Evolutionary conservation across 2,113 vertebrate genomes (phyloP).

Genomic region (Amphilophus citrinellus): DNA sequence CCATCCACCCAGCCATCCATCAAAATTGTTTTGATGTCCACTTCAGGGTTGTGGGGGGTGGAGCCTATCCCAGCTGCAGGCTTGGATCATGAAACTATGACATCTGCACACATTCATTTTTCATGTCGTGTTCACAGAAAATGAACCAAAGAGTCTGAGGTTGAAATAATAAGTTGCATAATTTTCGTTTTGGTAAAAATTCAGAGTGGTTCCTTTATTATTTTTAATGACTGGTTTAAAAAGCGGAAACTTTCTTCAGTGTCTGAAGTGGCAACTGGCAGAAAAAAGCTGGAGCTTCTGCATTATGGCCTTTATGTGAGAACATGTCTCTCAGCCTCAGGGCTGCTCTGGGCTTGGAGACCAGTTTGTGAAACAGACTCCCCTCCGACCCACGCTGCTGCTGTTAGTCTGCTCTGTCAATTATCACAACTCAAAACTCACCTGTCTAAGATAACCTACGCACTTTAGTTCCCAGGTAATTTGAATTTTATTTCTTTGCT

Average conservation of each 20-base stretch:
- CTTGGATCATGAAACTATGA: too few species aligned
- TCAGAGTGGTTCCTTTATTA: too few species aligned
- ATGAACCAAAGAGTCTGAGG: not conserved
- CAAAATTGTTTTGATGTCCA: too few species aligned
- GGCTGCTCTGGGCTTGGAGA: constrained; percentile 16
- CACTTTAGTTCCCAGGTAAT: too few species aligned
- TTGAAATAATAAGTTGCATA: too few species aligned
- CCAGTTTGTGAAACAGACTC: not conserved
- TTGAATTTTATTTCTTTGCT: too few species aligned
- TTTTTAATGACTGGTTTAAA: not conserved
- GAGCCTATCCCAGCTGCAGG: too few species aligned
- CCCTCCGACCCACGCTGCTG: not conserved
- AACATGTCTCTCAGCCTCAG: constrained; percentile 5
- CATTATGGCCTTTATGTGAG: not conserved
- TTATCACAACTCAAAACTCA: not conserved
- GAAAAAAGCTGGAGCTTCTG: not conserved
- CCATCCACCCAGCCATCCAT: too few species aligned
- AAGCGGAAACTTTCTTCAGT: not conserved
- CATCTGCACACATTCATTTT: not conserved
- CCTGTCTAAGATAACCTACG: too few species aligned
- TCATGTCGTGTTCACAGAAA: not conserved
- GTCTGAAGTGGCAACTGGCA: not conserved
- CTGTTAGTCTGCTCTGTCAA: constrained; percentile 2
- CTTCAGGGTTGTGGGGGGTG: too few species aligned
- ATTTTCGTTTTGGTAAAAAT: too few species aligned